Base-by-base conservation (phyloP, 2,888 invertebrate genomes). In the Fragum sueziense region DNA sequence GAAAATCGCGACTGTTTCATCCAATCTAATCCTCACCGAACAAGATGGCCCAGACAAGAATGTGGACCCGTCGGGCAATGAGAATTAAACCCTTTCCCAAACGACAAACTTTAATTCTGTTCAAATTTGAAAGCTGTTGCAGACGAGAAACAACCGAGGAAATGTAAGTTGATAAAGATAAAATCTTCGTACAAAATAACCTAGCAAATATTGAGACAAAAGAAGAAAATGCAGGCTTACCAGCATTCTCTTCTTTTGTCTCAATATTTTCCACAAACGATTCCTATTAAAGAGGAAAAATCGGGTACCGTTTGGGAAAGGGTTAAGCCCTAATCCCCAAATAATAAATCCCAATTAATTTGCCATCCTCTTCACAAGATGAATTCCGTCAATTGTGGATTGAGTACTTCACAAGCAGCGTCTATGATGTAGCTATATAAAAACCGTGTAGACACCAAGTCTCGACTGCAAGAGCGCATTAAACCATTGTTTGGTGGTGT, bases 321-420 rank as follows among this genome's bases (percentile, higher is more conserved):
- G 61, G 9, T 33, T 33, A n/a, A 29, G 31, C 14, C 31, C 70
- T 70, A 52, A 54, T 70, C 54, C 70, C 61, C 62, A 25, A 47
- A 61, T 76, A 74, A 84, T 84, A 84, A 81, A 84, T 84, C 70
- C 81, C 79, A 81, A 84, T 81, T 84, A 84, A 79, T 81, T 81
- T 70, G 70, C 74, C 71, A 84, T 84, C 84, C 75, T 57, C 41
- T 65, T 37, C 70, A 52, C 72, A 70, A 73, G 41, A 59, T 41
- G 47, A 61, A 54, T 71, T 67, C 57, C 75, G 72, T 79, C 62
- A 57, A 75, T 69, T 65, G 68, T 59, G 47, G 76, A 71, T 69
- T 52, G 69, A 74, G 80, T 74, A 61, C 79, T 79, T 70, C 31
- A 74, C 29, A 22, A 62, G 34, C 71, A 79, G 75, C 47, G 68